These are phyloP conservation scores for Clepsis dumicolana DNA, from an alignment of 2,888 invertebrate genomes.

Conservation along the genomic window DNA sequence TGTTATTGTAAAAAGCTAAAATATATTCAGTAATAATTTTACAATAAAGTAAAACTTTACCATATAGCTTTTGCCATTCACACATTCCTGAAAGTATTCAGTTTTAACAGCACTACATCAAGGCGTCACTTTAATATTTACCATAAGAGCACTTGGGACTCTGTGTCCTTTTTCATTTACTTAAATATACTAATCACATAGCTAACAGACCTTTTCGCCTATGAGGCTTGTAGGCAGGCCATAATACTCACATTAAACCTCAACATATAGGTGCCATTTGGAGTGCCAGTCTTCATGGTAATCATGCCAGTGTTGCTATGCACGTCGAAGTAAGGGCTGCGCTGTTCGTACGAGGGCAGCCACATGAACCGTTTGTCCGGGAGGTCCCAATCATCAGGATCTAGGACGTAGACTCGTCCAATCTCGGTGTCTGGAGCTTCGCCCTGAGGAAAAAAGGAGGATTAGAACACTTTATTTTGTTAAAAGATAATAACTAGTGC, in stretches of 20 bases:
- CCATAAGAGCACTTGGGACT: too few relatives aligned
- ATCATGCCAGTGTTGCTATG: slow-evolving; percentile 94
- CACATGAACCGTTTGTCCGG: slow-evolving; percentile 95
- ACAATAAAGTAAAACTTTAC: neutral
- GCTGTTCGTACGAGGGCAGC: slow-evolving; percentile 81
- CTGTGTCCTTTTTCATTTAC: too few relatives aligned
- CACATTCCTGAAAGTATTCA: too few relatives aligned
- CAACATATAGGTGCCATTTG: slow-evolving; percentile 91
- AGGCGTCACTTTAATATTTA: too few relatives aligned
- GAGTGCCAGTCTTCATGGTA: slow-evolving; percentile 92
- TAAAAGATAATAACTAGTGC: too few relatives aligned
- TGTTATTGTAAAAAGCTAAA: slow-evolving; percentile 1
- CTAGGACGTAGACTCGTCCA: slow-evolving; percentile 96
- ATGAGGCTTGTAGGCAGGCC: neutral
- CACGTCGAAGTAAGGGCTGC: slow-evolving; percentile 90
- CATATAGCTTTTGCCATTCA: too few relatives aligned
- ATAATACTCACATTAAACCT: slow-evolving; percentile 87
- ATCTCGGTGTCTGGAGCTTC: slow-evolving; percentile 93
- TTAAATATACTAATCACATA: too few relatives aligned
- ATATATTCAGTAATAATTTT: neutral
- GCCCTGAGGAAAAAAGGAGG: slow-evolving; percentile 79
- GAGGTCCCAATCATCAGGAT: slow-evolving; percentile 98
- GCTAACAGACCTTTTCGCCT: too few relatives aligned
- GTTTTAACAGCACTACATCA: too few relatives aligned
- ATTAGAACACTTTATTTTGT: neutral